Evolutionary conservation across 2,888 invertebrate species (phyloP).

Genomic region (Heliconius ethilla): DNA sequence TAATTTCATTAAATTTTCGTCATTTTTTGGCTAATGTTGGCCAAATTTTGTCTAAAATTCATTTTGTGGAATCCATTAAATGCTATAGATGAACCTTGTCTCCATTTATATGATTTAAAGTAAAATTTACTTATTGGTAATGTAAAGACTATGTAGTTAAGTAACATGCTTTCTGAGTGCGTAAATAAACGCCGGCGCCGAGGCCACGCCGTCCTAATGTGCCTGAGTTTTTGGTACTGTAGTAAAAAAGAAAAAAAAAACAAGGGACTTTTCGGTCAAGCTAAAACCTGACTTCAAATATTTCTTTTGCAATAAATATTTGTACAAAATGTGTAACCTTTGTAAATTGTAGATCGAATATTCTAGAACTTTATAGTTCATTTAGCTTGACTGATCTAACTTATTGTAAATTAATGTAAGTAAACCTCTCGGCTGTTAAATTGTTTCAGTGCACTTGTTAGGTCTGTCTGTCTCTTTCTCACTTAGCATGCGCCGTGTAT

Average conservation of each 20-base stretch:
- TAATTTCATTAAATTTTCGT: not conserved
- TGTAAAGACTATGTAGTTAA: not conserved
- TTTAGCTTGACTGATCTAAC: conserved; percentile 31
- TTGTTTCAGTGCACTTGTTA: conserved; percentile 7
- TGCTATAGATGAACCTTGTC: not conserved
- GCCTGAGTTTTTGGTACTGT: conserved; percentile 52
- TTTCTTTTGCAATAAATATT: conserved; percentile 18
- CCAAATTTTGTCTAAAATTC: not conserved
- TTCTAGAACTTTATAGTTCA: not conserved
- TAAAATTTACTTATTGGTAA: not conserved
- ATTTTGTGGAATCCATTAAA: not conserved
- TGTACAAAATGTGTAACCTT: conserved; percentile 14
- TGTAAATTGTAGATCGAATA: conserved; percentile 6
- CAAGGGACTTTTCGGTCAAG: conserved; percentile 5
- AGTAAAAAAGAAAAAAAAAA: not conserved
- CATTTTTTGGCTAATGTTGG: not conserved
- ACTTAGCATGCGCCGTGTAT: not conserved
- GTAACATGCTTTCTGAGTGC: conserved; percentile 12
- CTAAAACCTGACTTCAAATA: not conserved
- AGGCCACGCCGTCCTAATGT: conserved; percentile 71
- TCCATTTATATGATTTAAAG: not conserved
- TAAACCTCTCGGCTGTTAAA: conserved; percentile 9
- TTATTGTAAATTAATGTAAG: conserved; percentile 20
- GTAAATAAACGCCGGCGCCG: conserved; percentile 42
- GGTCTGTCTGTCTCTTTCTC: conserved; percentile 23